Evolutionary conservation across 37 sponge, comb jelly and placozoan species (phyloP).

Genomic region (Spongilla lacustris): DNA sequence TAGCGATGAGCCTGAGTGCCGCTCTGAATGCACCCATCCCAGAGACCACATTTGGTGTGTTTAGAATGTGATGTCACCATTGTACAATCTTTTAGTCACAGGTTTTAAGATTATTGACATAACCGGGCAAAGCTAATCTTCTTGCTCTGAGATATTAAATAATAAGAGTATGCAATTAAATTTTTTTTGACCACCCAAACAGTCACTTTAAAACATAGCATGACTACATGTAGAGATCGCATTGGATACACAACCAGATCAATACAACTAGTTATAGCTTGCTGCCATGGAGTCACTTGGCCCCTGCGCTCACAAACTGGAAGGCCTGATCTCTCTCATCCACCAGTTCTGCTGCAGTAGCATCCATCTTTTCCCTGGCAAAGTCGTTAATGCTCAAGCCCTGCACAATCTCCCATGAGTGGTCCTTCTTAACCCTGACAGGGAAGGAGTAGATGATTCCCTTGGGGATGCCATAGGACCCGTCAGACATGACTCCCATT

Average conservation of each 20-base stretch:
- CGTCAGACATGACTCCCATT: conserved; percentile 93
- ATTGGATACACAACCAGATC: background rate
- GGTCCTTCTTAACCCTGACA: conserved; percentile 66
- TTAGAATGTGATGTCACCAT: conserved; percentile 84
- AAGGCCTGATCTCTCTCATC: conserved; percentile 81
- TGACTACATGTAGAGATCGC: no score
- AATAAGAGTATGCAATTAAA: no score
- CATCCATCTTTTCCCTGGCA: conserved; percentile 90
- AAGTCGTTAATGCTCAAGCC: conserved; percentile 85
- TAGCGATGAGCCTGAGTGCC: conserved; percentile 92
- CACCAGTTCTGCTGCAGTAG: conserved; percentile 82
- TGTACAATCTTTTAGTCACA: background rate
- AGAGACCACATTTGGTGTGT: conserved; percentile 97
- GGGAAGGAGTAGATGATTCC: conserved; percentile 94
- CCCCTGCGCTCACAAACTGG: conserved; percentile 47
- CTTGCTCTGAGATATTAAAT: background rate
- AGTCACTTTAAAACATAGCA: background rate
- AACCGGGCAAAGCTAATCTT: background rate
- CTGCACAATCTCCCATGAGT: conserved; percentile 76
- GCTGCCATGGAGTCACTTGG: background rate
- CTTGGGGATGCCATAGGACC: conserved; percentile 85
- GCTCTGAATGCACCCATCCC: conserved; percentile 90
- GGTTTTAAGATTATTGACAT: background rate
- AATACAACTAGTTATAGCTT: background rate
- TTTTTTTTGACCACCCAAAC: background rate